A percentile compares a stretch with the other conserved stretches of the same genome.
Evolutionary conservation across 2,797 vertebrate species (phyloP).

Genomic region (Limnodromus scolopaceus): DNA sequence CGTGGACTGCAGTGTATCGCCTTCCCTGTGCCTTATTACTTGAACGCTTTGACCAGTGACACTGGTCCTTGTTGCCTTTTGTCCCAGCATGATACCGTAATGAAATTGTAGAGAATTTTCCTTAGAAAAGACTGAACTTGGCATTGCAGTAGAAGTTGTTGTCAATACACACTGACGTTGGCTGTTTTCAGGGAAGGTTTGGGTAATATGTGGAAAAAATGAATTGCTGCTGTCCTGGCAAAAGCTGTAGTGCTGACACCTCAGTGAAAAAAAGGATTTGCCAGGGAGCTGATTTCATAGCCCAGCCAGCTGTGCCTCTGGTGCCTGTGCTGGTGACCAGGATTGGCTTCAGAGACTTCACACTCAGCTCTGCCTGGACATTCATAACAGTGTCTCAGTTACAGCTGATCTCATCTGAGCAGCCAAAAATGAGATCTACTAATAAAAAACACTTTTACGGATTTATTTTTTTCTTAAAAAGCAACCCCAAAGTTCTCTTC

Average conservation of each 20-base stretch:
- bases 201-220: neutral
- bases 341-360: neutral
- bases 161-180: neutral
- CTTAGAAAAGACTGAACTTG: neutral
- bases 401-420: neutral
- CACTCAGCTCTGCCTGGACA: neutral
- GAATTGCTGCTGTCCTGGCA: neutral
- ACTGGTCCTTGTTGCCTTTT: neutral
- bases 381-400: neutral
- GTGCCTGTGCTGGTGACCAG: neutral
- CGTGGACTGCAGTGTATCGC: accelerated
- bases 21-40: neutral
- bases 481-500: neutral
- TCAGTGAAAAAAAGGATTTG: neutral
- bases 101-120: neutral
- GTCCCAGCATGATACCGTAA: neutral
- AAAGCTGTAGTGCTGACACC: neutral
- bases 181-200: neutral
- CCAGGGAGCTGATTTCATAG: neutral
- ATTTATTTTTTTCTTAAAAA: neutral
- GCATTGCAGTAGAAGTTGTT: neutral
- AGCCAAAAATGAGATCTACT: neutral
- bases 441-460: neutral
- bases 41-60: neutral
- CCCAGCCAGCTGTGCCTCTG: neutral